Evolutionary conservation across 2,888 invertebrate genomes (phyloP).

Genomic region (Molorchus minor): DNA sequence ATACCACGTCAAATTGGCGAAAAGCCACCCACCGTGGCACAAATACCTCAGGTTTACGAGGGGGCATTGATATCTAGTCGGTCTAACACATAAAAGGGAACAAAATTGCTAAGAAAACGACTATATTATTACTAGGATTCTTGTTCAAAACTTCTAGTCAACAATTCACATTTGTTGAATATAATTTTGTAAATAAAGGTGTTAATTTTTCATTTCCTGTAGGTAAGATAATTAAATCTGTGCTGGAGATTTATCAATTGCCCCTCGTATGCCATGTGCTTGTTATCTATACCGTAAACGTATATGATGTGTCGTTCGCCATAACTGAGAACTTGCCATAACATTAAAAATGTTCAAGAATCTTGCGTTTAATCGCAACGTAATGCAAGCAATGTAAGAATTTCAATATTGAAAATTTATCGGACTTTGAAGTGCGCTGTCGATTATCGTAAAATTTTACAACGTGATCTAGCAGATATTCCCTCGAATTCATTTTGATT

Average conservation of each 20-base stretch:
- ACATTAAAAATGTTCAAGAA: constrained; percentile 8
- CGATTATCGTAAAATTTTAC: constrained; percentile 13
- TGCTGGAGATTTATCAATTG: no score
- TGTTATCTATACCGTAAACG: constrained; percentile 7
- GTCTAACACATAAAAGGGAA: no score
- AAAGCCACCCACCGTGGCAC: constrained; percentile 11
- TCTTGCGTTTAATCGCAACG: constrained; percentile 1
- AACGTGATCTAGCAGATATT: neutral
- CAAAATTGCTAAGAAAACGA: no score
- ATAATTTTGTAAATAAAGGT: no score
- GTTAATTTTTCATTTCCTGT: no score
- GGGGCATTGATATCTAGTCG: no score
- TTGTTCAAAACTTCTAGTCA: no score
- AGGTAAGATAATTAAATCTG: no score
- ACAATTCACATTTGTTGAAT: no score
- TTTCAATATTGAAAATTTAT: constrained; percentile 14
- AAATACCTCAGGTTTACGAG: neutral
- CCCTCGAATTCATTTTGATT: neutral
- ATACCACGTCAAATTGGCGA: neutral
- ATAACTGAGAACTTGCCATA: constrained; percentile 7
- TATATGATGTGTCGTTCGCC: constrained; percentile 3
- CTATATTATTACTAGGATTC: no score
- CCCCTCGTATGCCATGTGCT: no score
- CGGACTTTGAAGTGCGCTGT: neutral
- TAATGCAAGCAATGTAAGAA: constrained; percentile 11